phyloP scores from a whole-genome alignment of 2,888 invertebrate genomes.

The Agrochola lota region DNA sequence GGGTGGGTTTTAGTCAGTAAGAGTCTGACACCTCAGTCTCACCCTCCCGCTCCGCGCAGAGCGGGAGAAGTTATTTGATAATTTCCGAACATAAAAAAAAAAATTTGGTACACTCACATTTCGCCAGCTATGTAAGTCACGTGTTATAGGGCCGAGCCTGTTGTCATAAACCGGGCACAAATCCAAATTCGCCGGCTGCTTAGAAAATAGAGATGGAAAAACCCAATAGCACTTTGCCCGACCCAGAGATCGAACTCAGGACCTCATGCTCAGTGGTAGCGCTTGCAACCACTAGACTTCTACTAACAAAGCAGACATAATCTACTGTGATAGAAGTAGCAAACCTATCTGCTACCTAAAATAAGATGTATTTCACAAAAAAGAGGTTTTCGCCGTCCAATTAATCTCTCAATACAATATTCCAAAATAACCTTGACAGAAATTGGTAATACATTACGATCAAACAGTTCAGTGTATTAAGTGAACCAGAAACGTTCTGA shows the following conservation, averaged over 20 bases:
- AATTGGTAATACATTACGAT: slow-evolving; percentile 41
- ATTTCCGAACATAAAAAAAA: no score
- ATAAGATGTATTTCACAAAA: background rate
- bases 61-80: no score
- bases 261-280: background rate
- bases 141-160: background rate
- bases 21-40: no score
- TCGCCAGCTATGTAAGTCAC: background rate
- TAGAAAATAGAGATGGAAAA: background rate
- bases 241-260: background rate
- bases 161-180: background rate
- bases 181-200: background rate
- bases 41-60: no score
- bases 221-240: background rate
- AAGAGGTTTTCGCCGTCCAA: background rate
- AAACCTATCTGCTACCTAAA: background rate
- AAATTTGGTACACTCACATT: no score
- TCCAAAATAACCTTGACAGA: slow-evolving; percentile 21
- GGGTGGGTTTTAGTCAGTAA: no score
- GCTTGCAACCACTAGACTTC: background rate
- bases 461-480: slow-evolving; percentile 34
- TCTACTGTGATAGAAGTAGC: background rate
- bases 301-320: background rate
- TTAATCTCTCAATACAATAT: slow-evolving; percentile 12
- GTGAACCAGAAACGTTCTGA: slow-evolving; percentile 51